These are phyloP conservation scores for Nycticryphes semicollaris DNA, from an alignment of 2,113 vertebrate genomes.

Conservation along the genomic window DNA sequence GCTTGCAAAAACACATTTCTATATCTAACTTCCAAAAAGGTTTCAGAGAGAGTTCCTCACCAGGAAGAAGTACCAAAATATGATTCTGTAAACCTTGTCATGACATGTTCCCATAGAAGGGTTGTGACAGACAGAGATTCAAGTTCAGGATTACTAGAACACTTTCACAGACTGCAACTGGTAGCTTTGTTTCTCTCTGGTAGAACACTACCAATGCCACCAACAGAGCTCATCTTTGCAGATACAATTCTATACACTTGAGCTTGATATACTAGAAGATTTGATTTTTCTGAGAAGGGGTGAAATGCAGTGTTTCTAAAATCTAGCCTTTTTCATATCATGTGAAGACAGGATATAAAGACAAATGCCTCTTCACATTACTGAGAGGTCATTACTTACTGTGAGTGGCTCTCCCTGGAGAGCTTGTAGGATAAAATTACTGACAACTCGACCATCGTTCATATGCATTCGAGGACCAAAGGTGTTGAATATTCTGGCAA, in stretches of 20 bases:
- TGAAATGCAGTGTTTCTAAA: neutral
- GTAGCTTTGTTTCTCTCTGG: neutral
- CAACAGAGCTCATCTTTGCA: neutral
- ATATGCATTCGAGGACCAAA: conserved; percentile 99
- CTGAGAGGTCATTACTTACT: conserved; percentile 70
- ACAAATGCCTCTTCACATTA: accelerated
- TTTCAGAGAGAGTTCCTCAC: neutral
- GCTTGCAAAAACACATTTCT: neutral
- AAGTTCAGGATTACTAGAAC: neutral
- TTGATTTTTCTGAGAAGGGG: neutral
- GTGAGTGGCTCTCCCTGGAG: conserved; percentile 96
- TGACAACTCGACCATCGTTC: conserved; percentile 98
- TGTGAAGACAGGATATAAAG: neutral
- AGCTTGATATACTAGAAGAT: neutral
- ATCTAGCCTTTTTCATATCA: neutral
- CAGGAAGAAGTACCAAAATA: neutral
- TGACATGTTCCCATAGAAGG: neutral
- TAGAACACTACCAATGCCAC: neutral
- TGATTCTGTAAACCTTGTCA: neutral
- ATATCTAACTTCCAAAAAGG: neutral
- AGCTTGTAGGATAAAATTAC: conserved; percentile 98
- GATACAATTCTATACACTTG: neutral
- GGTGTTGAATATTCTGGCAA: conserved; percentile 98
- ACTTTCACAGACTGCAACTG: neutral
- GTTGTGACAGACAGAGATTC: neutral